phyloP scores from a whole-genome alignment of 2,888 invertebrate genomes.

The Colletes collaris region DNA sequence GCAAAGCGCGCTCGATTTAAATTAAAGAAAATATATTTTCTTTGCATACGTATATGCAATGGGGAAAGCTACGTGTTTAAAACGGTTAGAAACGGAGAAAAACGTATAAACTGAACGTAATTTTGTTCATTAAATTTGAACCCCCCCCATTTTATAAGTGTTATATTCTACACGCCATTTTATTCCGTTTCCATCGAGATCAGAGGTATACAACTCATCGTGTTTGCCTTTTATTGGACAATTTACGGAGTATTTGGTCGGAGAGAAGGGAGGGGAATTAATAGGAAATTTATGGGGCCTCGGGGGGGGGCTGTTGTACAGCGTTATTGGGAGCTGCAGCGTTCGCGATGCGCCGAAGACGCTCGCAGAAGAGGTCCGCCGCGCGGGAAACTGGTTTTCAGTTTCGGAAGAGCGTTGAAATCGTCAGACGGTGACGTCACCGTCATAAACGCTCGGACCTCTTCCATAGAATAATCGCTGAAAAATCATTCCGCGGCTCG shows the following conservation, averaged over 20 bases:
- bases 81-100: too few species aligned
- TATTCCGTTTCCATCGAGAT: too few species aligned
- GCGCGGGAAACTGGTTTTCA: conserved; percentile 78
- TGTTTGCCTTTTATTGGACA: neutral
- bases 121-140: too few species aligned
- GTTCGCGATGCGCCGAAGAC: conserved; percentile 55
- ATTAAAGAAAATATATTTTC: too few species aligned
- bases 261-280: conserved; percentile 32
- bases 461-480: conserved; percentile 58
- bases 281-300: conserved; percentile 50
- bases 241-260: neutral
- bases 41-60: too few species aligned
- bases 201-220: too few species aligned
- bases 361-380: conserved; percentile 38
- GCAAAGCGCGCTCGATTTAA: too few species aligned
- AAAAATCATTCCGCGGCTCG: conserved; percentile 54
- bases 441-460: conserved; percentile 61
- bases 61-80: too few species aligned
- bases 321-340: conserved; percentile 13
- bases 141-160: too few species aligned
- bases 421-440: conserved; percentile 80
- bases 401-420: conserved; percentile 77
- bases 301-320: conserved; percentile 9
- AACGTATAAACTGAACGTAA: too few species aligned
- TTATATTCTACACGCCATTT: too few species aligned